Evolutionary conservation across 1,140 invertebrate species (phyloP).

Genomic region (Saxidomus purpurata): DNA sequence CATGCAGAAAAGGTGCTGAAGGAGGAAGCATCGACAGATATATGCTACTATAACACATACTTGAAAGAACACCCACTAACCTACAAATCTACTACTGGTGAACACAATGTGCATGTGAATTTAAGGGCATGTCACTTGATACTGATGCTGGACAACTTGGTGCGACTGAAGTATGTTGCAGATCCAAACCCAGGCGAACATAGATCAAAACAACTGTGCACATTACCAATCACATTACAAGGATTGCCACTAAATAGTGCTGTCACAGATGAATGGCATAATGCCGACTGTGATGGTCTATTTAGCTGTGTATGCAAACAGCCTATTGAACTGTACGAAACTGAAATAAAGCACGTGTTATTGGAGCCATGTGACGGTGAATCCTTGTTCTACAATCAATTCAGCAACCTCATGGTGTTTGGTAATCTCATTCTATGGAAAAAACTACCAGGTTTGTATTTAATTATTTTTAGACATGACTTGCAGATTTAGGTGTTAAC

Average conservation of each 20-base stretch:
- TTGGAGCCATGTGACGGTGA: background rate
- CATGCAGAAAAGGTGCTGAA: conserved; percentile 23
- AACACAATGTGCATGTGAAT: background rate
- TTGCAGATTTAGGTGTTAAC: no score
- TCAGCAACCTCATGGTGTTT: conserved; percentile 19
- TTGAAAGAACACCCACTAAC: background rate
- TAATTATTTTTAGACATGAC: no score
- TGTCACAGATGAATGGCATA: background rate
- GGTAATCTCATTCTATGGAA: background rate
- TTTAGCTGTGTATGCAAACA: conserved; percentile 36
- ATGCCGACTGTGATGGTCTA: background rate
- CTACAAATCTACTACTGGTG: background rate
- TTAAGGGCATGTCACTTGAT: background rate
- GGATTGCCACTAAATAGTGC: background rate
- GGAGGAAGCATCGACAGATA: background rate
- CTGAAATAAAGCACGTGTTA: background rate
- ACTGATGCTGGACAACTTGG: conserved; percentile 37
- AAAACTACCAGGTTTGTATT: conserved; percentile 1
- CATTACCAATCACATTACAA: conserved; percentile 1
- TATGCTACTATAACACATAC: conserved; percentile 36
- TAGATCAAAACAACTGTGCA: background rate
- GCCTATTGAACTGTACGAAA: no score
- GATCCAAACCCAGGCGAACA: conserved; percentile 6
- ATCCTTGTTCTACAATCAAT: background rate
- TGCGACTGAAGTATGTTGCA: conserved; percentile 6